Percentiles rank a stretch among this genome's conserved stretches.
Conservation (phyloP, 2,113 vertebrate species). For the Vidua chalybeata region DNA sequence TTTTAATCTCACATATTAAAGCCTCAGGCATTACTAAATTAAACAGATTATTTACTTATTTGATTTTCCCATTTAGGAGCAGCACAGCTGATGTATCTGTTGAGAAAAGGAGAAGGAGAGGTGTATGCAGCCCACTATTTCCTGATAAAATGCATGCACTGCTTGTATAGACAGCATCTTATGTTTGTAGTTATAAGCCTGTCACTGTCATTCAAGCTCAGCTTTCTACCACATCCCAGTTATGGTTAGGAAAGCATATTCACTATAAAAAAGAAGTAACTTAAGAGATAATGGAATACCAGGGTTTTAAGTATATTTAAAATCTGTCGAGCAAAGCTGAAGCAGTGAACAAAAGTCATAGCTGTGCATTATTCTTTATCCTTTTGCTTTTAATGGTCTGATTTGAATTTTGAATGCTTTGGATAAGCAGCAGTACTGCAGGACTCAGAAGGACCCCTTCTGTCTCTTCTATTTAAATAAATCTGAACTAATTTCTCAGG, state of each 20-base stretch:
- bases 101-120: neutral
- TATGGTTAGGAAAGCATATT: neutral
- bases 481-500: neutral
- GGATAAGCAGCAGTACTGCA: neutral
- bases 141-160: neutral
- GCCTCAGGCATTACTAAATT: neutral
- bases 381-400: neutral
- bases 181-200: neutral
- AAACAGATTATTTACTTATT: neutral
- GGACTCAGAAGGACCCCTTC: neutral
- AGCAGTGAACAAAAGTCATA: neutral
- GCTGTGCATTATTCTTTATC: neutral
- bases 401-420: neutral
- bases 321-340: neutral
- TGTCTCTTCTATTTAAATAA: neutral
- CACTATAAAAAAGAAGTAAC: neutral
- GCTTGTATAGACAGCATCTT: neutral
- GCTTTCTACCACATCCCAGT: neutral
- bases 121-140: neutral
- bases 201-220: neutral
- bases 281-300: neutral
- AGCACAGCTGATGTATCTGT: neutral
- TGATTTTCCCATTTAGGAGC: neutral
- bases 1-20: neutral
- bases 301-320: neutral